Evolutionary conservation across 2,888 invertebrate species (phyloP).

Genomic region (Yponomeuta sedellus): DNA sequence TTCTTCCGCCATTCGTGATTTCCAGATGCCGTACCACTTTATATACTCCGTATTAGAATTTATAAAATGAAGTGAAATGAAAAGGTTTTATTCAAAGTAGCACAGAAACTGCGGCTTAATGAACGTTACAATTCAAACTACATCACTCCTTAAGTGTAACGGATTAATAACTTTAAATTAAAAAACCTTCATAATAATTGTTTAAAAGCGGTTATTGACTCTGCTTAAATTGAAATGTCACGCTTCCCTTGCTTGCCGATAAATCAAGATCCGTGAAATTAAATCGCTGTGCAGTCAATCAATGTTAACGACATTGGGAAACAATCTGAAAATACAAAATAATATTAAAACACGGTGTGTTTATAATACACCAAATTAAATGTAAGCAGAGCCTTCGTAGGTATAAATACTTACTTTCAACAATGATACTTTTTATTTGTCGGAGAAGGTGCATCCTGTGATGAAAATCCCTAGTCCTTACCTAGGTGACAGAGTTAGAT

Average conservation of each 20-base stretch:
- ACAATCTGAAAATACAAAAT: neutral
- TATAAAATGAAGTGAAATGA: too few species aligned
- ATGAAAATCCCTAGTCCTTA: too few species aligned
- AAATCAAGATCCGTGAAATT: constrained; percentile 17
- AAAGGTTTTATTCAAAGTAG: too few species aligned
- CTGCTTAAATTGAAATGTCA: constrained; percentile 7
- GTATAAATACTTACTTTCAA: neutral
- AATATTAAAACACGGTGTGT: neutral
- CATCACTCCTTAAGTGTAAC: too few species aligned
- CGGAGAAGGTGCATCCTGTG: too few species aligned
- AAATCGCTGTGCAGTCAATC: constrained; percentile 15
- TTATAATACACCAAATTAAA: neutral
- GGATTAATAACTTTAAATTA: too few species aligned
- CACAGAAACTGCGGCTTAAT: too few species aligned
- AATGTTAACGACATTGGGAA: constrained; percentile 1
- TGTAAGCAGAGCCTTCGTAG: neutral
- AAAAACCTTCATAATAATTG: neutral
- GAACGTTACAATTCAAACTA: too few species aligned
- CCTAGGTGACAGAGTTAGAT: too few species aligned
- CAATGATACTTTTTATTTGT: neutral
- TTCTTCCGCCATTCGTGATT: too few species aligned
- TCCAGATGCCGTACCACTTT: too few species aligned
- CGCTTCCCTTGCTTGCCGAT: constrained; percentile 6
- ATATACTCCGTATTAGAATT: too few species aligned
- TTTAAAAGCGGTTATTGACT: neutral